Evolutionary conservation across 2,888 invertebrate species (phyloP), one percentile per base, ranked within the genome.

Genomic region (Catocala nupta): DNA sequence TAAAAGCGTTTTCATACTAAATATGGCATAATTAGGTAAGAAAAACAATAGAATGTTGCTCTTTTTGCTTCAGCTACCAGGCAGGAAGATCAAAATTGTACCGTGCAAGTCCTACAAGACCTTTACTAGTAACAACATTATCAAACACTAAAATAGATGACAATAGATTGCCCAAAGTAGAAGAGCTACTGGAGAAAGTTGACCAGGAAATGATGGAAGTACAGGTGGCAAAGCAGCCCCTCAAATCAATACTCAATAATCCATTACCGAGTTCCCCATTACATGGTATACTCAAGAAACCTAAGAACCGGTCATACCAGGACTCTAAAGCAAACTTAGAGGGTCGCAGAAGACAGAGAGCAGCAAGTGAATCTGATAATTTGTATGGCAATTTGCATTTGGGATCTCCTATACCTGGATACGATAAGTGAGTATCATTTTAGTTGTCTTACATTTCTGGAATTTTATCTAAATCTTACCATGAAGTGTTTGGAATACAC

Each of bases 281-380:
- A 5, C 92, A 86, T 54, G 86, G 93, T 39, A 94, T 94, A 73
- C 80, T 94, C 33, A 94, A 94, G 63, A 94, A 94, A 77, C 92
- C 94, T 11, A 94, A 93, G 76, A 84, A 72, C 61, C 89, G 83
- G 70, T 66, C 74, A 5, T 86, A 89, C 65, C 87, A 86, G 48
- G 93, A 93, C 7, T 61, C 82, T 5, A 91, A 88, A 76, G 62
- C 65, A 16, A 78, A 58, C 56, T 36, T 82, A 43, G 94, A 94
- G 74, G 91, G 92, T 6, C 87, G 94, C 5, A 84, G 94, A 77
- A 84, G 94, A 75, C 94, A 93, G 61, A 79, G 94, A 55, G 94
- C 94, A 2, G 82, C 92, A 0, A 94, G 94, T 84, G 94, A 94
- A 87, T 94, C 94, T 59, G 94, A 94, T 71, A 92, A 94, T 73